Base-by-base conservation (phyloP, 2,888 invertebrate species). In the Tipula helvola region DNA sequence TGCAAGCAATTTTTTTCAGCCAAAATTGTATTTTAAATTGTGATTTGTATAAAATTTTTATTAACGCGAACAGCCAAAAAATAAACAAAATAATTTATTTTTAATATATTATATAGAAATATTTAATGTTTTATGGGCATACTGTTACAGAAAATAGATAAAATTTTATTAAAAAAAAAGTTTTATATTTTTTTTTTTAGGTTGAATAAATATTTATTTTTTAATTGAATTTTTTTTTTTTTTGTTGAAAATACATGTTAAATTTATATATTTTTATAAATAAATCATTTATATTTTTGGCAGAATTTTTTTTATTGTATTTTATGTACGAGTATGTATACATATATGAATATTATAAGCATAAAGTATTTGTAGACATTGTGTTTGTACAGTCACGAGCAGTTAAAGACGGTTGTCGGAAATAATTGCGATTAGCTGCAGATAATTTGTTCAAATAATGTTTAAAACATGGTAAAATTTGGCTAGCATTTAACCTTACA, bases 211-310 rank as follows among this genome's bases (percentile, higher is more conserved):
- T 71, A 71, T 71, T 71, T 71, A 71, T 71, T 71, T 71, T 71
- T 71, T 71, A 71, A 71, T 71, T 71, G 71, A 28, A 71, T 71
- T 71, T 71, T 71, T 28, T 71, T 71, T 71, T 18, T 28, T 71
- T 71, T 71, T 18, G 28, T 71, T 71, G 71, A 28, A 71, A 71
- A 71, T 71, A 71, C 18, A 71, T 71, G 28, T 71, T 71, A 71
- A 71, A 71, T 71, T 16, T 16, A 71, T 28, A 71, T 71, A 71
- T 28, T 71, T 71, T 71, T 71, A 71, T 71, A 71, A 71, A 71
- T 71, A 71, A 71, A 71, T 71, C 71, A 71, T 71, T 71, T 71
- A 71, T 71, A 71, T 71, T 71, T 71, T 71, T 71, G 71, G 71
- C 71, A 71, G 28, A 71, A 28, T 28, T 28, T 71, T 28, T 71